Base-by-base conservation (phyloP, 2,113 vertebrate species). In the Triplophysa siluroides region DNA sequence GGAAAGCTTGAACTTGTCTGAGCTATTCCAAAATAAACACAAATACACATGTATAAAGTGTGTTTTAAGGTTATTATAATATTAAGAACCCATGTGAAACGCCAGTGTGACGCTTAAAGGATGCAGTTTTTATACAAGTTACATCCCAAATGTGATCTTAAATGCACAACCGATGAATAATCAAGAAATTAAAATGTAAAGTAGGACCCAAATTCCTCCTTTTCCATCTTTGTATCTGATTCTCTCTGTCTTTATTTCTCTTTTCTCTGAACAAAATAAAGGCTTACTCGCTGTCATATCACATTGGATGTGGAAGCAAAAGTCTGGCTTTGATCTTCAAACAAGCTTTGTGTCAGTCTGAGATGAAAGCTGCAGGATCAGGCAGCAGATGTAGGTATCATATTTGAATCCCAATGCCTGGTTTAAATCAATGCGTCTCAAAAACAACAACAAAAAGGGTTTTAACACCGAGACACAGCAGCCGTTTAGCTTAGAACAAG, bases 271-370 rank as follows among this genome's bases (percentile, higher is more conserved):
- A 43, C n/a, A 60, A 54, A 23, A 74, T 14, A 33, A 61, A 0
- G 33, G 54, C 54, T 74, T 61, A 43, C 71, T 43, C 9, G 33
- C 71, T 24, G 71, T 61, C 71, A 60, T 72, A 72, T 38, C 50
- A 58, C 21, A 21, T 54, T 58, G 52, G 26, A 72, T 74, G 54
- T 60, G 33, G 70, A 60, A 73, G 54, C 70, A 60, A 38, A 73
- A 43, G 70, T 60, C 70, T 60, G 70, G 12, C 71, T 74, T 60
- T 61, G 71, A 61, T 74, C 71, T 24, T 74, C 71, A 74, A 74
- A 74, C 54, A 74, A 54, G 54, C 58, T 21, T 74, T 16, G 33
- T 43, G 54, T 74, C 71, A 61, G 54, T 24, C n/a, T 12, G 71
- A 74, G 71, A 74, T 74, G 33, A 74, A 74, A 74, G 54, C 33